Evolutionary conservation across 2,888 invertebrate genomes (phyloP).

Genomic region (Polyommatus iphigenia): DNA sequence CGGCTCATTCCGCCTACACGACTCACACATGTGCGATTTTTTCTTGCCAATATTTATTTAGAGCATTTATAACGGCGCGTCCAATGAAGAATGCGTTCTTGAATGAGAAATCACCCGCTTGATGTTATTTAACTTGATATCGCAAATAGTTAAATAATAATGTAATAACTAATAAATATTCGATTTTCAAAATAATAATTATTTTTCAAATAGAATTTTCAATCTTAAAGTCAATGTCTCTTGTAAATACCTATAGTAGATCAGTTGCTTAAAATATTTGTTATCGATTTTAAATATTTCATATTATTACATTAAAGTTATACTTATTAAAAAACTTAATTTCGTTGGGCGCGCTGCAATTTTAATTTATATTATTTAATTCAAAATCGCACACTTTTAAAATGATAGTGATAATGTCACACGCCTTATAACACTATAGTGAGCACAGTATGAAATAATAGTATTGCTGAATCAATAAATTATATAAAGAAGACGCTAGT

Average conservation of each 20-base stretch:
- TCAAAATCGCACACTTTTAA: constrained; percentile 23
- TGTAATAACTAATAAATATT: background rate
- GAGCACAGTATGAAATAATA: constrained; percentile 29
- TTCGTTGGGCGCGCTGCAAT: background rate
- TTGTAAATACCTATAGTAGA: background rate
- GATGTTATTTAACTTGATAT: background rate
- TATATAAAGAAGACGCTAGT: constrained; percentile 45
- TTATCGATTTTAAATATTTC: background rate
- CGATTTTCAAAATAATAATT: background rate
- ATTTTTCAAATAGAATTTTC: background rate
- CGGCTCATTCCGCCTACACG: background rate
- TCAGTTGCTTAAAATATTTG: background rate
- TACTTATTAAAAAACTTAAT: background rate
- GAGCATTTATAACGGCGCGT: background rate
- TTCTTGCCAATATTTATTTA: constrained; percentile 20
- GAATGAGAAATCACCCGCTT: background rate
- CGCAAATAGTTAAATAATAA: too few species aligned
- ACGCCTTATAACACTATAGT: constrained; percentile 29
- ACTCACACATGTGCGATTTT: constrained; percentile 6
- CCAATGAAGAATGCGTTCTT: background rate
- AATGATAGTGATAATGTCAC: constrained; percentile 1
- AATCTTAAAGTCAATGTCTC: background rate
- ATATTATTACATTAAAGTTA: too few species aligned
- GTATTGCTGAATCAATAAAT: constrained; percentile 45
- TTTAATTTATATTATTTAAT: background rate